These are phyloP conservation scores for Nanorana parkeri DNA, from an alignment of 2,113 vertebrate genomes.

Conservation along the genomic window DNA sequence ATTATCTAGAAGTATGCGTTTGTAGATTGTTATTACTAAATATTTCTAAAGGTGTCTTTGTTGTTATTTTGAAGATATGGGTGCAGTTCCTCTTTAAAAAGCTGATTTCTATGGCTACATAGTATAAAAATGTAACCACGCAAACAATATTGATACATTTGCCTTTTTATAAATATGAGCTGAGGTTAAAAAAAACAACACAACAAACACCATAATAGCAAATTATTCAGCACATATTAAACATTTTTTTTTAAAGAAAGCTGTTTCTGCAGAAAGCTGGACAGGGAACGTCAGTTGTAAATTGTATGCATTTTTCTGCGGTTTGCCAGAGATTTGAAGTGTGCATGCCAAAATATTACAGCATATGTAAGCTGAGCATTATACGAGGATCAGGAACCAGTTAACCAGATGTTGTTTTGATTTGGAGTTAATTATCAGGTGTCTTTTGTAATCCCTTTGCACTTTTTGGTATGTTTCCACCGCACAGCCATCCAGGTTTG, in stretches of 20 bases:
- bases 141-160: too few species aligned
- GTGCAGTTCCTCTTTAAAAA: too few species aligned
- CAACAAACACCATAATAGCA: too few species aligned
- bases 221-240: not conserved
- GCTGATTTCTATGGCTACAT: too few species aligned
- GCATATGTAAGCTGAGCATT: slow-evolving; percentile 56
- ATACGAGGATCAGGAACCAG: slow-evolving; percentile 56
- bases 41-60: too few species aligned
- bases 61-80: too few species aligned
- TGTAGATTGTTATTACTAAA: too few species aligned
- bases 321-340: slow-evolving; percentile 49
- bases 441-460: slow-evolving; percentile 54
- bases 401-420: slow-evolving; percentile 59
- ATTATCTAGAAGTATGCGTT: too few species aligned
- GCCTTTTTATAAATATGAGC: too few species aligned
- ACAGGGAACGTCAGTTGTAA: slow-evolving; percentile 12
- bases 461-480: slow-evolving; percentile 50
- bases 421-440: slow-evolving; percentile 58
- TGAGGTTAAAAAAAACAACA: too few species aligned
- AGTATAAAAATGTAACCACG: too few species aligned
- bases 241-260: not conserved
- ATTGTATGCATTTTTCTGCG: slow-evolving; percentile 26
- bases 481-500: slow-evolving; percentile 20
- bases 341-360: slow-evolving; percentile 48
- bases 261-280: not conserved